Evolutionary conservation across 2,797 vertebrate species (phyloP), one percentile per base, ranked within the genome.

Genomic region (Acrocephalus scirpaceus): DNA sequence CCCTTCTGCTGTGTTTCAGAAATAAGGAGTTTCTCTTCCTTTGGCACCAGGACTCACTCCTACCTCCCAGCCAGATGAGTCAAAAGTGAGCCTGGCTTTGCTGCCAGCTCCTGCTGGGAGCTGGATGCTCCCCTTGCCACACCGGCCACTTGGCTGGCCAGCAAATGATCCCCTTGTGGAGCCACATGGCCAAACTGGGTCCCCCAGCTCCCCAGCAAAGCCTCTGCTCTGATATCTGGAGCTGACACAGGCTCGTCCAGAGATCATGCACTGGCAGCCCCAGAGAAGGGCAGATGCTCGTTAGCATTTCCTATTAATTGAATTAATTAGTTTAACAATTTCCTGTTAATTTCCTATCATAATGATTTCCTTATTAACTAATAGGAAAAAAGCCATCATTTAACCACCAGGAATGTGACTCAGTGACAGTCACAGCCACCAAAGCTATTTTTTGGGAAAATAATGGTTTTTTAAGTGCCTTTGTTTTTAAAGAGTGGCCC

Each of bases 211-310:
- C 73, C 29, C 9, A 0, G 40, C 0, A 11, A 72, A 57, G 16
- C 27, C 45, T 77, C 60, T 29, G n/a, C 51, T 48, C 62, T 19
- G 1, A 3, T 0, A 2, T 8, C 57, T 50, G 74, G 25, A n/a
- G 70, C 70, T 45, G 44, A 61, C 5, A 2, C 44, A 20, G 34
- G 65, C 60, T 69, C 1, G 0, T 1, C 1, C 3, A 4, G 29
- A 76, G 19, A 48, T 69, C 48, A 40, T 22, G 18, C 34, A 38
- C 42, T 2, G 0, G 71, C 61, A 77, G 53, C 73, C 36, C 32
- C 25, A 38, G 22, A 54, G 29, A 72, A 69, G 44, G 47, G n/a
- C 38, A 71, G 73, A 51, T 1, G 1, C 56, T 81, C 26, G 2
- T 73, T n/a, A 67, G 57, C 61, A 47, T 80, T 76, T 79, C 71